These are phyloP conservation scores for Eulemur rufifrons DNA, from an alignment of 2,113 vertebrate genomes.

Conservation along the genomic window DNA sequence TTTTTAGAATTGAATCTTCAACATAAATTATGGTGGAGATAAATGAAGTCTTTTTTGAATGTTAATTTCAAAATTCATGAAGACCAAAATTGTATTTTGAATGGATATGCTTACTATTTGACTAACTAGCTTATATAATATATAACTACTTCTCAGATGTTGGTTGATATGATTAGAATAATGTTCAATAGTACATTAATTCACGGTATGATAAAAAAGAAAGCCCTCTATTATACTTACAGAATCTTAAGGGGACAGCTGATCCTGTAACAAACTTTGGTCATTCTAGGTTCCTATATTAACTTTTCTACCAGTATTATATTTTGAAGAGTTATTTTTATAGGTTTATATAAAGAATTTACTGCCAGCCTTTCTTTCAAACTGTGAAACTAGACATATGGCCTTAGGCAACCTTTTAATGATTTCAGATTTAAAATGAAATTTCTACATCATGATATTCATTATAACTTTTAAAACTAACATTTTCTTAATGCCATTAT, in stretches of 20 bases:
- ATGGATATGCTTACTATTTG: not conserved
- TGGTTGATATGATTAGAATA: not conserved
- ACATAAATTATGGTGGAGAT: not conserved
- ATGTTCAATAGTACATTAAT: not conserved
- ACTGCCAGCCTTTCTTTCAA: constrained; percentile 29
- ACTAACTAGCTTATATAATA: not conserved
- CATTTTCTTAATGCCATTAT: not conserved
- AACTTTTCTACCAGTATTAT: not conserved
- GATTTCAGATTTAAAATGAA: constrained; percentile 54
- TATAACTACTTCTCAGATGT: not conserved
- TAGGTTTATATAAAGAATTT: not conserved
- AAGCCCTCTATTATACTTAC: not conserved
- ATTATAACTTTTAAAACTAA: constrained; percentile 29
- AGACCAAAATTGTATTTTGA: not conserved
- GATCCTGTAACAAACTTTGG: not conserved
- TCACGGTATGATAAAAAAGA: not conserved
- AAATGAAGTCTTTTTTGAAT: not conserved
- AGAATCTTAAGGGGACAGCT: not conserved
- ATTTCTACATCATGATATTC: not conserved
- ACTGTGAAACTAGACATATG: not conserved
- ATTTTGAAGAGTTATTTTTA: constrained; percentile 21
- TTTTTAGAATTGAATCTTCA: not conserved
- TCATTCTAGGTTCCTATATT: not conserved
- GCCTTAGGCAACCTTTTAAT: constrained; percentile 55
- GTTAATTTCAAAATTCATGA: not conserved